Evolutionary conservation across 1,140 invertebrate genomes (phyloP), one percentile per base, ranked within the genome.

Genomic region (Anthonomus grandis): DNA sequence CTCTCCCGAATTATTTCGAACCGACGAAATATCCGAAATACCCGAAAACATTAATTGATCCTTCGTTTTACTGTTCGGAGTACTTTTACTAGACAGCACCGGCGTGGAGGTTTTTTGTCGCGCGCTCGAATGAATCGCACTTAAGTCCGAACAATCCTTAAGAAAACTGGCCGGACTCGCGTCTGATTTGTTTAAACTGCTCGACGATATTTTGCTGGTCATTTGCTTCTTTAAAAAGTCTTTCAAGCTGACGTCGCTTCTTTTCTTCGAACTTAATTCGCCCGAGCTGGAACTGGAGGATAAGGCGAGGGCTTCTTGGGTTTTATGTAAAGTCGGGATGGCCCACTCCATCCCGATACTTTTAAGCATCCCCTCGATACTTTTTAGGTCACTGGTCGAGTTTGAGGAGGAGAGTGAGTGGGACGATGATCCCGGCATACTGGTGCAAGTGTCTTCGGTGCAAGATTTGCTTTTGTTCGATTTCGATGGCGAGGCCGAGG

Each of bases 321-420:
- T 86, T 70, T 85, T 86, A 54, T 82, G 83, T 23, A 86, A 70
- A 1, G 82, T 85, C 2, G 81, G 77, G 1, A 83, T 78, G 4
- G 83, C 83, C 84, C 84, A 86, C 2, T 77, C 79, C 68, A 83
- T 79, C 9, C 79, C 83, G 18, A 83, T 74, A 62, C 77, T 81
- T 64, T 77, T 79, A 25, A 83, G 76, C 37, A 79, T 81, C 5
- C 48, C 66, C 62, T 78, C 78, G 59, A 75, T 75, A 50, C 78
- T 77, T 66, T 84, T 81, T 44, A 83, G 72, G 52, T 81, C 78
- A 37, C 67, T 69, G 23, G 70, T 64, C 49, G 73, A 73, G 21
- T 37, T 59, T 17, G 59, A 61, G 2, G 59, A 60, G 34, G 25
- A 38, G 6, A 6, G 34, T 52, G 39, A 45, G 25, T 22, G 27